Evolutionary conservation across 2,888 invertebrate genomes (phyloP), one percentile per base, ranked within the genome.

Genomic region (Halocaridina rubra): DNA sequence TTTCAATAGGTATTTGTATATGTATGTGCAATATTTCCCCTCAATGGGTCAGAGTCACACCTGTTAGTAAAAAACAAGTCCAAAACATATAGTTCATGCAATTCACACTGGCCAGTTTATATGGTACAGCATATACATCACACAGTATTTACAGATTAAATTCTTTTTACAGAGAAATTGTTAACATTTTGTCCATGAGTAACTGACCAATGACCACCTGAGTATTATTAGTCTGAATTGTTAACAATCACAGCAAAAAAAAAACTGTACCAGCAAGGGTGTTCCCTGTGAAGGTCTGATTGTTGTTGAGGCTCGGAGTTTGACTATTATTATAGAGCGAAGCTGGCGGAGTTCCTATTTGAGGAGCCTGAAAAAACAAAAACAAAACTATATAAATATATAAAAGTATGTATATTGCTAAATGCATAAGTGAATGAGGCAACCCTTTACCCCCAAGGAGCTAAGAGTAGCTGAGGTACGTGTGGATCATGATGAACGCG

Each of bases 301-400:
- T 84, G 87, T 69, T 88, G 93, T 94, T 90, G 93, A 95, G 90
- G 94, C 94, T 89, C 94, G 95, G 90, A 92, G 90, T 90, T 86
- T 90, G 90, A 80, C 88, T 91, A 89, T 91, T 91, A 89, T 92
- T 92, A 90, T 92, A 92, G 88, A 94, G 92, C 88, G 94, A 93
- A 86, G 93, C 94, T 84, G 95, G 94, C 88, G 94, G 90, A 64
- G 90, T 91, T 81, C 94, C 89, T 92, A 93, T 90, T 92, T 92
- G 90, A 92, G 93, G 93, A 89, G 93, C 93, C 89, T 90, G 90
- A n/a, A 64, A 61, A 69, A 16, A 46, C 27, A 39, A 78, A 59
- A 75, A 53, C 4, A 1, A 13, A 53, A 1, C 16, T 10, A n/a
- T n/a, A n/a, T n/a, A n/a, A n/a, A n/a, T n/a, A n/a, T n/a, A n/a